Conservation (phyloP, 2,113 vertebrate species). For the Petaurus breviceps region DNA sequence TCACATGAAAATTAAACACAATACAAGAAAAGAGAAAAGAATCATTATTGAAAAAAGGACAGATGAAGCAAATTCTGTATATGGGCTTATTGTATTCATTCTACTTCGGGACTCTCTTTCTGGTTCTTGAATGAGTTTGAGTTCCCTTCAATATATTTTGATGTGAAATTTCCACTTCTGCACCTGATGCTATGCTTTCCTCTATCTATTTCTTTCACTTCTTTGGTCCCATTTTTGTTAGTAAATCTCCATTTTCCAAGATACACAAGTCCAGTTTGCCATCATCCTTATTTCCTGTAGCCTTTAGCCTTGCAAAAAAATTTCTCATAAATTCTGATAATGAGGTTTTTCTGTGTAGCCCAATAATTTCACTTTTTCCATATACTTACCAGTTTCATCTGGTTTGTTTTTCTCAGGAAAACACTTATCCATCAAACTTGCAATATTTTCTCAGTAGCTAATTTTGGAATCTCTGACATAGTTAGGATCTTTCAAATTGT, state of each 20-base stretch:
- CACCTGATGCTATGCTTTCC: too few relatives aligned
- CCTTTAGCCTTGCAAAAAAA: constrained; percentile 90
- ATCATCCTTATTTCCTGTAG: constrained; percentile 89
- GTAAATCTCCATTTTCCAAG: constrained; percentile 79
- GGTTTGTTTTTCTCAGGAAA: too few relatives aligned
- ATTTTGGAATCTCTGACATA: too few relatives aligned
- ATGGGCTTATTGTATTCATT: constrained; percentile 49
- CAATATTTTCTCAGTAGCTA: too few relatives aligned
- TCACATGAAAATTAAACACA: constrained; percentile 58
- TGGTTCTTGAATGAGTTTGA: constrained; percentile 76
- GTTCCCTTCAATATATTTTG: too few relatives aligned
- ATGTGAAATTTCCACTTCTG: too few relatives aligned
- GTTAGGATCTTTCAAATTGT: too few relatives aligned
- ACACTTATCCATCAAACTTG: too few relatives aligned
- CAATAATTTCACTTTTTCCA: constrained; percentile 91
- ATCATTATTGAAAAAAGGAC: constrained; percentile 50
- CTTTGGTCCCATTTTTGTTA: constrained; percentile 75
- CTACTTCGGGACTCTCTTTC: constrained; percentile 82
- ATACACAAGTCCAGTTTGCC: constrained; percentile 87
- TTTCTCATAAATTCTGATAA: constrained; percentile 89
- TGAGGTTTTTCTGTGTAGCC: constrained; percentile 90
- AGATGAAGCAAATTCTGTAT: constrained; percentile 34
- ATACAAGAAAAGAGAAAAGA: constrained; percentile 62
- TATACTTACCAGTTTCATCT: constrained; percentile 93
- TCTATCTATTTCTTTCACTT: too few relatives aligned